Base-by-base conservation (phyloP, 2,797 vertebrate genomes). In the Limosa lapponica region DNA sequence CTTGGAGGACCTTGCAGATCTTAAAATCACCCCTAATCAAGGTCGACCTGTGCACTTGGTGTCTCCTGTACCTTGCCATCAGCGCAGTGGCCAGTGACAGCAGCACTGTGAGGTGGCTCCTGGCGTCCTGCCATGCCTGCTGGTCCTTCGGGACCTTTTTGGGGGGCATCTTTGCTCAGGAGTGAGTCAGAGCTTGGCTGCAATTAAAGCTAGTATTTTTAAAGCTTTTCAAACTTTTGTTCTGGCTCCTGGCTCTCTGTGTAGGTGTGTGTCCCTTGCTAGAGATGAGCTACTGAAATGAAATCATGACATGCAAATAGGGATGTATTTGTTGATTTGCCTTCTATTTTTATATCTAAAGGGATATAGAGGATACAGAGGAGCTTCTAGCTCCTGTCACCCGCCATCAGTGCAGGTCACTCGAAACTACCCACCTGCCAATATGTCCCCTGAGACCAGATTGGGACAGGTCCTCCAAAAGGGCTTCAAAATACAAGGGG, bases 1-100 rank as follows among this genome's bases (percentile, higher is more conserved):
- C 32, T 72, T 82, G 44, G 34, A 89, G 73, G 36, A 69, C 11
- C 7, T 79, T 61, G 30, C 2, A 34, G n/a, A 30, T 61, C 37
- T 49, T 37, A 70, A 91, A 79, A 8, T 11, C 46, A 55, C 4
- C 10, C 28, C 14, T 67, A 43, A 37, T 25, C 57, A 24, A 11
- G 17, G 15, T 1, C 1, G 4, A 55, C 37, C 25, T 2, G 3
- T 0, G 0, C 22, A 58, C 6, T 5, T 37, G 46, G 11, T 8
- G 8, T 18, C n/a, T 78, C 58, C 36, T 61, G 34, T 28, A 28
- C n/a, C n/a, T 44, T 71, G 49, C 34, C 61, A 14, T 52, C n/a
- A 57, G 25, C 74, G 28, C 11, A 4, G 8, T 25, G 37, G 30
- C 74, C 20, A 22, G 25, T 14, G 16, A 30, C 36, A n/a, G 22